Conservation (phyloP, 2,888 invertebrate species). For the Minunthozetes semirufus region DNA sequence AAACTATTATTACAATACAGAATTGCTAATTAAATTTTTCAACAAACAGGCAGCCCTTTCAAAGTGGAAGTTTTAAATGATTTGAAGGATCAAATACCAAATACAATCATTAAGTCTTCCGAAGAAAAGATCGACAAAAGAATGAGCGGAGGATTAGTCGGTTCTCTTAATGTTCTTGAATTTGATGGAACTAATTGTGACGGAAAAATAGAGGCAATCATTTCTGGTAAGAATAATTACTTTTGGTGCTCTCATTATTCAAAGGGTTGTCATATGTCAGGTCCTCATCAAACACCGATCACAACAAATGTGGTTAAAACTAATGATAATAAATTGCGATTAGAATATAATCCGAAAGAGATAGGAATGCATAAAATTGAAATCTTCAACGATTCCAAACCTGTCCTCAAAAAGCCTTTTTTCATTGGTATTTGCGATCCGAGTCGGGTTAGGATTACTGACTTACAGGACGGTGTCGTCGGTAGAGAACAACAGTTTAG, state of each 20-base stretch:
- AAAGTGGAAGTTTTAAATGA: conserved; percentile 56
- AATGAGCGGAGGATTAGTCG: conserved; percentile 50
- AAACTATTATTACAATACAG: neutral
- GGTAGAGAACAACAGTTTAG: conserved; percentile 50
- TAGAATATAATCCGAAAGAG: conserved; percentile 67
- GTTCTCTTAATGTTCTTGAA: conserved; percentile 50
- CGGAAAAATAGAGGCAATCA: conserved; percentile 51
- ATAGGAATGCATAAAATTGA: conserved; percentile 69
- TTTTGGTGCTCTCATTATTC: too few species aligned
- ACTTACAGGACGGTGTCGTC: conserved; percentile 49
- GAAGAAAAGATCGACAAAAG: conserved; percentile 48
- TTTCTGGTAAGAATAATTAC: conserved; percentile 55
- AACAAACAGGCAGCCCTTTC: conserved; percentile 69
- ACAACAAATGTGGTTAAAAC: conserved; percentile 50
- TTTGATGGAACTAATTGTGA: conserved; percentile 52
- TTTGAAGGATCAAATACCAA: neutral
- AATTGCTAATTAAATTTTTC: neutral
- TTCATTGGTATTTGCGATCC: conserved; percentile 61
- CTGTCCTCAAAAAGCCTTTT: conserved; percentile 59
- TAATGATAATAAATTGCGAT: conserved; percentile 53
- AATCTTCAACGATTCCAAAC: conserved; percentile 58
- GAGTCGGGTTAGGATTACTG: conserved; percentile 51
- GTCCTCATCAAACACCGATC: conserved; percentile 54
- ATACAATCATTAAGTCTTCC: neutral
- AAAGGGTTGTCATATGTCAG: too few species aligned